Evolutionary conservation across 2,888 invertebrate genomes (phyloP).

Genomic region (Noctua janthe): DNA sequence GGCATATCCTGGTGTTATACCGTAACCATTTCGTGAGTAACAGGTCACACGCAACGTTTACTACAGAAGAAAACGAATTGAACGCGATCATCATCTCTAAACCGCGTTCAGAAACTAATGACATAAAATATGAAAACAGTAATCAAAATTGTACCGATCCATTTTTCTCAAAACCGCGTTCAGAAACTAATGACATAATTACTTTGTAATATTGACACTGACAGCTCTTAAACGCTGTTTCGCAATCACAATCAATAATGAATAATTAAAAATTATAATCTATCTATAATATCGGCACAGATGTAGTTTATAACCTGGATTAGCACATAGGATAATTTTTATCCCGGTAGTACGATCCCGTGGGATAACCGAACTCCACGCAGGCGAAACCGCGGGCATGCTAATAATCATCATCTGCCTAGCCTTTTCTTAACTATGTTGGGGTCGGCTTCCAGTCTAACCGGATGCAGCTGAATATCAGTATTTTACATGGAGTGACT

Average conservation of each 20-base stretch:
- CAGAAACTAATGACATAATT: not conserved
- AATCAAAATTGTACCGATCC: too few species aligned
- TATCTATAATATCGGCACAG: too few species aligned
- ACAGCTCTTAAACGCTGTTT: too few species aligned
- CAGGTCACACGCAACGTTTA: not conserved
- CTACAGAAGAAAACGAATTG: not conserved
- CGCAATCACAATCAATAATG: too few species aligned
- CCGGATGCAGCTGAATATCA: too few species aligned
- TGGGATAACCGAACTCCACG: not conserved
- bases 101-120: not conserved
- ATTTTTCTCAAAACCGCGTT: not conserved
- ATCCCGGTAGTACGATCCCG: not conserved
- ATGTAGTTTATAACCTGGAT: not conserved
- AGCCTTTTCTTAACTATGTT: too few species aligned
- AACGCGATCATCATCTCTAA: not conserved
- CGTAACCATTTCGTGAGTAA: not conserved
- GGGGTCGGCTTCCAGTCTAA: too few species aligned
- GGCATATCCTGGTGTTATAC: constrained; percentile 1
- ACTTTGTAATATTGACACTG: not conserved
- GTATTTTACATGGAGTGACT: too few species aligned
- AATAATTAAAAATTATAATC: too few species aligned
- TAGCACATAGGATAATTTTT: not conserved
- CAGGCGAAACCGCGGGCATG: not conserved
- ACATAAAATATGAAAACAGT: too few species aligned
- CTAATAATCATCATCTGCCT: too few species aligned